Base-by-base conservation (phyloP, 2,797 vertebrate genomes). In the Calcarius lapponicus region DNA sequence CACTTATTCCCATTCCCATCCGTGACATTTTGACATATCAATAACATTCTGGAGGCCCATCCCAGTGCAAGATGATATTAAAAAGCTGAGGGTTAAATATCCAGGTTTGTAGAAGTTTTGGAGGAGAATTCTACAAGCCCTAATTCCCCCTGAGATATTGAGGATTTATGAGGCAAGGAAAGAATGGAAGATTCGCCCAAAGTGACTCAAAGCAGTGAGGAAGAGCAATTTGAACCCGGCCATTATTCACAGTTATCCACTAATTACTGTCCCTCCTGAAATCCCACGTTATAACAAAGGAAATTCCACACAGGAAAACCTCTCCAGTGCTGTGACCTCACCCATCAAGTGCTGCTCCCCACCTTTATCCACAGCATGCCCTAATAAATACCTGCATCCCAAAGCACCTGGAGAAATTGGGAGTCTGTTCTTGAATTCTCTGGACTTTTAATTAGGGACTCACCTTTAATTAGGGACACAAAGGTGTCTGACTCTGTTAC, bases 231-330 rank as follows among this genome's bases (percentile, higher is more conserved):
- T 56, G 21, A 56, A 56, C 20, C 31, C 10, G 32, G n/a, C 11
- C 17, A 26, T 26, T 28, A 19, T 10, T 70, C 78, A 61, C 43
- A 20, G 7, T 22, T 64, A 64, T 29, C 24, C 26, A 7, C 25
- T 36, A 51, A 24, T 11, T 54, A 2, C 26, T n/a, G 7, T 32
- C 19, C 54, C 21, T 79, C 21, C 43, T 53, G 40, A 20, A 81
- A 31, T 28, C 31, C 13, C 42, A 56, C 0, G 0, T 16, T 26
- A 40, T 18, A 64, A 21, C 3, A 4, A 10, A 56, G 54, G 32
- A n/a, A 54, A n/a, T 54, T 54, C 53, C 21, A 21, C 10, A 1
- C 5, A 38, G 42, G 57, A 43, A 43, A 71, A 38, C 31, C 50
- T 22, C 51, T 38, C 53, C 51, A 64, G 28, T 17, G 38, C 53